Percentiles rank a stretch among this genome's conserved stretches.
Evolutionary conservation across 2,797 vertebrate species (phyloP).

Genomic region (Parambassis ranga): DNA sequence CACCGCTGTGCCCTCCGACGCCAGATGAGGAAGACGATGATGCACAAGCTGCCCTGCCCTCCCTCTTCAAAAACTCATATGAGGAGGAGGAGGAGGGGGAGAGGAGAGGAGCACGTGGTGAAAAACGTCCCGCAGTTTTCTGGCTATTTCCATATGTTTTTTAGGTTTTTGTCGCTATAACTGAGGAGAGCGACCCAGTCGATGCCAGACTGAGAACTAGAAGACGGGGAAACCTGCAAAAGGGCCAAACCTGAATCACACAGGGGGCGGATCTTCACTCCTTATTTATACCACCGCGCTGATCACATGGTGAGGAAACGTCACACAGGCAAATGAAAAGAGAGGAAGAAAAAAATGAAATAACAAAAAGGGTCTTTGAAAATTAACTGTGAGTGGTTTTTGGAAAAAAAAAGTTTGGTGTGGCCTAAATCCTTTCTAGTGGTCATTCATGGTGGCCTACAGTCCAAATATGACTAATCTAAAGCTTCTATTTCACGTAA

Average conservation of each 20-base stretch:
- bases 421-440: constrained; percentile 58
- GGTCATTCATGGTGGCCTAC: constrained; percentile 34
- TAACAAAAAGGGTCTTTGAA: constrained; percentile 59
- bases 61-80: constrained; percentile 71
- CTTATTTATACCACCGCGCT: constrained; percentile 78
- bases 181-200: constrained; percentile 38
- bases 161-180: background rate
- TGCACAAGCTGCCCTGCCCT: constrained; percentile 56
- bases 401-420: constrained; percentile 42
- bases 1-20: constrained; percentile 56
- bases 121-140: constrained; percentile 51
- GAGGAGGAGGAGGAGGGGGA: constrained; percentile 61
- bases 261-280: constrained; percentile 84
- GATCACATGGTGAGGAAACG: constrained; percentile 86
- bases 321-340: constrained; percentile 64
- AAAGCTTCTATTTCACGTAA: constrained; percentile 33
- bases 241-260: constrained; percentile 82
- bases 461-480: constrained; percentile 37
- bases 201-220: constrained; percentile 32
- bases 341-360: constrained; percentile 43
- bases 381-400: constrained; percentile 57
- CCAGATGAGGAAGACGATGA: constrained; percentile 58
- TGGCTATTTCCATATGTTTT: constrained; percentile 73
- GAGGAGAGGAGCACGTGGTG: constrained; percentile 56
- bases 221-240: constrained; percentile 60